A percentile compares a stretch with the other conserved stretches of the same genome.
Conservation (phyloP, 2,113 vertebrate species). For the Panthera leo region DNA sequence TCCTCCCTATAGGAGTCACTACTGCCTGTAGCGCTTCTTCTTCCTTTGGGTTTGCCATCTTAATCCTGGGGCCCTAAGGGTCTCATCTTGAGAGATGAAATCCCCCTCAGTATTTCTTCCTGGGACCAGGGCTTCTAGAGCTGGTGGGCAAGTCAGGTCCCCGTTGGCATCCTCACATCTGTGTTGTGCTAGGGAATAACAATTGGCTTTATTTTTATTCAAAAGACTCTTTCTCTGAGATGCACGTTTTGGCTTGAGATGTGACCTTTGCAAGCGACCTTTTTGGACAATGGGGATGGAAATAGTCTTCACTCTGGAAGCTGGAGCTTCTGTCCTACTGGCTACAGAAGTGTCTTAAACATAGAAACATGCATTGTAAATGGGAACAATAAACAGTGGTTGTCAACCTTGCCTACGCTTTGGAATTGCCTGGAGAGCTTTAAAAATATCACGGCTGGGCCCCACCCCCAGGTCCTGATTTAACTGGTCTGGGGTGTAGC, state of each 20-base stretch:
- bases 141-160: neutral
- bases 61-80: neutral
- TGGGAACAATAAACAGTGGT: neutral
- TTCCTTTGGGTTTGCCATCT: neutral
- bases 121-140: neutral
- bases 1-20: neutral
- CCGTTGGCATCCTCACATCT: neutral
- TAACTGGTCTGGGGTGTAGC: neutral
- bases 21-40: neutral
- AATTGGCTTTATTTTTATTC: neutral
- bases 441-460: neutral
- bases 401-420: neutral
- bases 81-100: neutral
- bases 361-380: neutral
- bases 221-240: neutral
- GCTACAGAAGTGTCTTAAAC: neutral
- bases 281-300: neutral
- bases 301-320: neutral
- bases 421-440: neutral
- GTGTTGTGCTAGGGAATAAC: neutral
- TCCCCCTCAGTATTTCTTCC: neutral
- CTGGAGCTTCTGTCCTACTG: neutral
- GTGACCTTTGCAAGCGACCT: neutral
- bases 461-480: neutral
- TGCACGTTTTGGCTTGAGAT: neutral